Evolutionary conservation across 2,797 vertebrate species (phyloP), one percentile per base, ranked within the genome.

Genomic region (Acrocephalus scirpaceus): DNA sequence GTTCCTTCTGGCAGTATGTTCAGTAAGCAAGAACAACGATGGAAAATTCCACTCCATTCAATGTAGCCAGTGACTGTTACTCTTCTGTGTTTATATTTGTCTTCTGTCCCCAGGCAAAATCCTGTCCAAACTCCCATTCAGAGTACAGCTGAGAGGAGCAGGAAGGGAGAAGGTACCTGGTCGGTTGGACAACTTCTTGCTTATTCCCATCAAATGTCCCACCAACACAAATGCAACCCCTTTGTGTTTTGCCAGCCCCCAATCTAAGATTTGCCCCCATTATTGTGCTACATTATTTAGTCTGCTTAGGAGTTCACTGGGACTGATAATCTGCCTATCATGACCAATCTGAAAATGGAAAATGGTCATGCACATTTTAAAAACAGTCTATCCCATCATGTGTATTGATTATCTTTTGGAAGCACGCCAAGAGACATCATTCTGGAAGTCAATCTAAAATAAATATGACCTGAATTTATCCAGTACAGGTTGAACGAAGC

Each of bases 321-420:
- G 40, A 70, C 38, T 61, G 27, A 64, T 56, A 53, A 91, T 71
- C 56, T 79, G 38, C 23, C 83, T 54, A 44, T 40, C 22, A 38
- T 7, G 16, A 60, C 53, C 0, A 3, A 92, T 82, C 57, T 65
- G 65, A 87, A 89, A 79, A 40, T 65, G 61, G 57, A 69, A 87
- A 87, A 71, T 25, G 25, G 67, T 61, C 78, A 80, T 1, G 50
- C 11, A 57, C 57, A 22, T 79, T 94, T 82, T 89, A 83, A 87
- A 89, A 94, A 77, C 53, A 79, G 80, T 16, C 74, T 90, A 61
- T 89, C 86, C 87, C 86, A 82, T 30, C 29, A 74, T 57, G 34
- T 72, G 47, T 92, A 97, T 97, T 58, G 96, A 96, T 93, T 90
- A 57, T 12, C n/a, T 66, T 80, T 73, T 94, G 91, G 92, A 80